phyloP scores from a whole-genome alignment of 2,113 vertebrate genomes.

The Neolamprologus devosi region DNA sequence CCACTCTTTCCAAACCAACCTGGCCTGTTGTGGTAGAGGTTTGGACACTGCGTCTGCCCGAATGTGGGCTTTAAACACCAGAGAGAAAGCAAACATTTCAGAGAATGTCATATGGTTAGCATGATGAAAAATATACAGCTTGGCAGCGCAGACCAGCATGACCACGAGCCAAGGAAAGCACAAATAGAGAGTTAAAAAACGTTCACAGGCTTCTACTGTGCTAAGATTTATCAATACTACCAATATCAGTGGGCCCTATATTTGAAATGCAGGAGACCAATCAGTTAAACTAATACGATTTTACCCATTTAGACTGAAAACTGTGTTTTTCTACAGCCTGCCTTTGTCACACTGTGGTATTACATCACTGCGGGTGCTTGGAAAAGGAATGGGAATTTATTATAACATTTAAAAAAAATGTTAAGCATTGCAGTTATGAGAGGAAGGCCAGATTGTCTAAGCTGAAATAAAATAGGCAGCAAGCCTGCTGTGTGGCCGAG shows the following conservation, averaged over 20 bases:
- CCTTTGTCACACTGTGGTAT: background rate
- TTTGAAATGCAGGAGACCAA: background rate
- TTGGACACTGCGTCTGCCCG: constrained; percentile 42
- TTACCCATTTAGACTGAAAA: background rate
- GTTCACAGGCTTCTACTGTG: background rate
- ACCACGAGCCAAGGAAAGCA: background rate
- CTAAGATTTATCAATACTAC: background rate
- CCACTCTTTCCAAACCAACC: constrained; percentile 1
- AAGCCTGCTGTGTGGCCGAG: constrained; percentile 60
- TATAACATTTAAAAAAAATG: constrained; percentile 19
- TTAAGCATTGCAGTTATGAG: constrained; percentile 48
- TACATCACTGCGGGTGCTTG: background rate
- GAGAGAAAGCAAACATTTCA: constrained; percentile 49
- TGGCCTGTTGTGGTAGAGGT: constrained; percentile 48
- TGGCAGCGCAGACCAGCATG: background rate
- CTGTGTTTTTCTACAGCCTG: background rate
- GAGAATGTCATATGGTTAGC: constrained; percentile 25
- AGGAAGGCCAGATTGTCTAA: constrained; percentile 34
- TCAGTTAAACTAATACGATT: background rate
- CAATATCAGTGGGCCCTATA: background rate
- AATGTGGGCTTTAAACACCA: constrained; percentile 46
- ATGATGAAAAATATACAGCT: constrained; percentile 20
- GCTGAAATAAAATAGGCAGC: constrained; percentile 25
- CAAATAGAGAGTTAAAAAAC: background rate
- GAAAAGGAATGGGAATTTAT: constrained; percentile 18